phyloP scores from a whole-genome alignment of 2,888 invertebrate genomes.

The Acanthopleura granulata region DNA sequence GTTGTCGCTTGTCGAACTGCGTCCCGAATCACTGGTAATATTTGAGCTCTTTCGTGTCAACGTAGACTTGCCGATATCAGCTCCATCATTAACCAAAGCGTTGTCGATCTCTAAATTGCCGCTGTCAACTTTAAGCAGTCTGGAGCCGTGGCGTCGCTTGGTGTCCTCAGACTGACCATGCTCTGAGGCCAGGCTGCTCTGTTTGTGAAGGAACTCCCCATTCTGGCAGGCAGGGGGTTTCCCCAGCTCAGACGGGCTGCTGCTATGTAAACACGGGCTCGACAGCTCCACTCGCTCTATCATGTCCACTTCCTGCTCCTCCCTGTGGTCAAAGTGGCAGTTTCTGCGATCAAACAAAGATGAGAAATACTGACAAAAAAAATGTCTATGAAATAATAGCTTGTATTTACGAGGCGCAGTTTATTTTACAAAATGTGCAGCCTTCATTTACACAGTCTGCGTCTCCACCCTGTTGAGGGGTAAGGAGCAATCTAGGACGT shows the following conservation, averaged over 20 bases:
- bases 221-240: constrained; percentile 1
- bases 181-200: neutral
- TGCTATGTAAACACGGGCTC: neutral
- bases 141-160: neutral
- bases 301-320: constrained; percentile 43
- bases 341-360: constrained; percentile 40
- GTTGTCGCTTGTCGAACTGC: constrained; percentile 52
- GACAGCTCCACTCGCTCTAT: constrained; percentile 30
- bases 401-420: too few relatives aligned
- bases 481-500: too few relatives aligned
- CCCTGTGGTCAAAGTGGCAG: constrained; percentile 49
- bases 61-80: neutral
- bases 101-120: neutral
- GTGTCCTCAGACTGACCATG: neutral
- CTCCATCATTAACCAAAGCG: neutral
- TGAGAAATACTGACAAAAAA: too few relatives aligned
- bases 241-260: neutral
- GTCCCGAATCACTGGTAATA: constrained; percentile 45
- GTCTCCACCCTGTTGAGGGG: too few relatives aligned
- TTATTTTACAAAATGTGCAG: too few relatives aligned
- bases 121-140: neutral
- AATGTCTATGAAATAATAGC: too few relatives aligned
- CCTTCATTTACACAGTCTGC: too few relatives aligned
- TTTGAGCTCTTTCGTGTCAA: constrained; percentile 43
- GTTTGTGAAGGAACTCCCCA: neutral